phyloP scores from a whole-genome alignment of 2,797 vertebrate genomes.

The Gymnodraco acuticeps region DNA sequence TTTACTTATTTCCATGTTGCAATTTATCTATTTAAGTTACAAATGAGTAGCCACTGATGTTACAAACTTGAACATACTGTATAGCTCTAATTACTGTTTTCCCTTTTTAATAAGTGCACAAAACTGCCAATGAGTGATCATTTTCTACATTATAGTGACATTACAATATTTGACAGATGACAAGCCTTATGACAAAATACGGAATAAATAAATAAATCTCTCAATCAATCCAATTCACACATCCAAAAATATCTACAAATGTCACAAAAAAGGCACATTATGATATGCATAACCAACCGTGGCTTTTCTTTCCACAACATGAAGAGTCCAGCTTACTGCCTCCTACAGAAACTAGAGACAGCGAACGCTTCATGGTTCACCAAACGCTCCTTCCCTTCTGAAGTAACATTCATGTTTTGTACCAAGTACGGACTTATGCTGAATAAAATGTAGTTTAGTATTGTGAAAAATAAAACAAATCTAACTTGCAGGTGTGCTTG shows the following conservation, averaged over 20 bases:
- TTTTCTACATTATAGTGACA: conserved; percentile 27
- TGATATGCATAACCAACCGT: conserved; percentile 69
- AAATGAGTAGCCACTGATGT: background rate
- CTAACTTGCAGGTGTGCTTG: conserved; percentile 49
- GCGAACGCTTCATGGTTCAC: conserved; percentile 10
- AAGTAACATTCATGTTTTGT: conserved; percentile 8
- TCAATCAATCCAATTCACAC: conserved; percentile 3
- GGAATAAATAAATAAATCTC: conserved; percentile 42
- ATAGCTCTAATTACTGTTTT: background rate
- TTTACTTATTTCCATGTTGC: no score
- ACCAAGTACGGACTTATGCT: background rate
- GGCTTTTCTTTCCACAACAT: conserved; percentile 37
- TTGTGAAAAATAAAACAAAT: conserved; percentile 17
- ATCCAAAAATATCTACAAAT: conserved; percentile 28
- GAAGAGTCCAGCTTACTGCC: conserved; percentile 12
- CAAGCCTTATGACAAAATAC: conserved; percentile 36
- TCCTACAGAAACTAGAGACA: conserved; percentile 1
- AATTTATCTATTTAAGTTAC: background rate
- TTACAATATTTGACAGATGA: conserved; percentile 33
- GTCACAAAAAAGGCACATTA: conserved; percentile 78
- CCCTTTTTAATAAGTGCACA: background rate
- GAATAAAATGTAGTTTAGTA: conserved; percentile 19
- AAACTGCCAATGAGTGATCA: conserved; percentile 1
- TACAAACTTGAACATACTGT: background rate
- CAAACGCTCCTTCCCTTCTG: background rate